phyloP scores from a whole-genome alignment of 2,888 invertebrate species.

The Leptopterna dolabrata region DNA sequence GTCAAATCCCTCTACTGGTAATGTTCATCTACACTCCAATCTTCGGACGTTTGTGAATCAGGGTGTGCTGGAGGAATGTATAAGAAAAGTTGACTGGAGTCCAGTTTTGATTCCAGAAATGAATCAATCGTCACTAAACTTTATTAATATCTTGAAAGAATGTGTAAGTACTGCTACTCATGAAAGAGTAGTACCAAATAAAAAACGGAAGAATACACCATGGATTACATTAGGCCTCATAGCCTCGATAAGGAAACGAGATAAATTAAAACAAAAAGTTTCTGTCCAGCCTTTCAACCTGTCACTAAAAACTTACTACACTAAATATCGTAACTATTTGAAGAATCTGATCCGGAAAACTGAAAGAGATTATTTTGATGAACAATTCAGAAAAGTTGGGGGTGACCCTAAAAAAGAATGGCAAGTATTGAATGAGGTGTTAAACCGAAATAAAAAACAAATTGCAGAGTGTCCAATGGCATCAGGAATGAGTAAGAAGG shows the following conservation, averaged over 20 bases:
- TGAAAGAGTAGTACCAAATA: background rate
- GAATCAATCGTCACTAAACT: background rate
- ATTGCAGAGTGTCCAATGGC: background rate
- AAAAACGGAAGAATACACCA: background rate
- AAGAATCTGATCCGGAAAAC: no score
- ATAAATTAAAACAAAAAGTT: background rate
- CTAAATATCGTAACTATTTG: no score
- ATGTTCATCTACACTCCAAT: background rate
- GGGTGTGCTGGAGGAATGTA: background rate
- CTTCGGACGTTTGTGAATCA: background rate
- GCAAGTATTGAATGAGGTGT: conserved; percentile 5
- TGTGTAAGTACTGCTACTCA: background rate
- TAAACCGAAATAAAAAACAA: background rate
- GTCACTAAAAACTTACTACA: background rate
- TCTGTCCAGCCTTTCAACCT: background rate
- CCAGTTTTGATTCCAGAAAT: conserved; percentile 16
- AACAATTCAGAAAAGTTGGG: background rate
- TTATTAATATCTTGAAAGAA: background rate
- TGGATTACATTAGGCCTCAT: background rate
- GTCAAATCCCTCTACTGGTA: background rate
- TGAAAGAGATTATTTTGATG: conserved; percentile 12
- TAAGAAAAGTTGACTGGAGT: background rate
- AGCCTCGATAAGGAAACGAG: background rate
- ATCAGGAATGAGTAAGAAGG: background rate
- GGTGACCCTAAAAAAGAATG: background rate